phyloP scores from a whole-genome alignment of 2,797 vertebrate genomes.

The Bradypodion ventrale region DNA sequence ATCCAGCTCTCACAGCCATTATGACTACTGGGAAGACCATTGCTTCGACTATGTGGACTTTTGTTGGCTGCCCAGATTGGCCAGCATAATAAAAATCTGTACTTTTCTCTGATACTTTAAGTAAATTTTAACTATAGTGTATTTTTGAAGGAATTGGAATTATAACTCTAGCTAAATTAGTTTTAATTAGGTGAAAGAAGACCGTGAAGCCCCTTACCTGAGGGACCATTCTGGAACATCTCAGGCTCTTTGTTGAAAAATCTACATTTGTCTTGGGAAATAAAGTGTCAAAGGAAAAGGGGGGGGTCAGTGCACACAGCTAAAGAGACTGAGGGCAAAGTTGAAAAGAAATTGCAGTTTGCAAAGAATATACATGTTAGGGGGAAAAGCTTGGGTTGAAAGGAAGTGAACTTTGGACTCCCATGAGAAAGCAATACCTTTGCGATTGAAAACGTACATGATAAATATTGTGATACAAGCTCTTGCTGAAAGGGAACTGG shows the following conservation, averaged over 20 bases:
- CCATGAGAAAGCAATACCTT: too few relatives aligned
- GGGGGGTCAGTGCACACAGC: neutral
- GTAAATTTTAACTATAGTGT: too few relatives aligned
- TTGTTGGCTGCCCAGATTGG: too few relatives aligned
- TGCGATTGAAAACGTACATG: neutral
- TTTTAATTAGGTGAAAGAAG: neutral
- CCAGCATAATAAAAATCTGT: too few relatives aligned
- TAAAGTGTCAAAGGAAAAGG: neutral
- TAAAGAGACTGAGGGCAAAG: neutral
- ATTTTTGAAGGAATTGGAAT: too few relatives aligned
- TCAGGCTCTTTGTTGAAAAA: neutral
- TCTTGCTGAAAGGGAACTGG: neutral
- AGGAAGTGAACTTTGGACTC: neutral
- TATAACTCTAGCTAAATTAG: too few relatives aligned
- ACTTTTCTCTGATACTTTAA: too few relatives aligned
- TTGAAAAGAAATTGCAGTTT: slow-evolving; percentile 5
- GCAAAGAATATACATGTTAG: neutral
- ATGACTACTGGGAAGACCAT: too few relatives aligned
- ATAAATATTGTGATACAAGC: slow-evolving; percentile 6
- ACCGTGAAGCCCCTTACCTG: too few relatives aligned
- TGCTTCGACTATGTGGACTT: too few relatives aligned
- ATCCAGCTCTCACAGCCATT: too few relatives aligned
- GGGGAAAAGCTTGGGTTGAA: neutral
- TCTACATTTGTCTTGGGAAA: neutral
- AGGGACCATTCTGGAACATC: too few relatives aligned